These are phyloP conservation scores for Philaenus spumarius DNA, from an alignment of 1,140 invertebrate genomes.

Conservation along the genomic window DNA sequence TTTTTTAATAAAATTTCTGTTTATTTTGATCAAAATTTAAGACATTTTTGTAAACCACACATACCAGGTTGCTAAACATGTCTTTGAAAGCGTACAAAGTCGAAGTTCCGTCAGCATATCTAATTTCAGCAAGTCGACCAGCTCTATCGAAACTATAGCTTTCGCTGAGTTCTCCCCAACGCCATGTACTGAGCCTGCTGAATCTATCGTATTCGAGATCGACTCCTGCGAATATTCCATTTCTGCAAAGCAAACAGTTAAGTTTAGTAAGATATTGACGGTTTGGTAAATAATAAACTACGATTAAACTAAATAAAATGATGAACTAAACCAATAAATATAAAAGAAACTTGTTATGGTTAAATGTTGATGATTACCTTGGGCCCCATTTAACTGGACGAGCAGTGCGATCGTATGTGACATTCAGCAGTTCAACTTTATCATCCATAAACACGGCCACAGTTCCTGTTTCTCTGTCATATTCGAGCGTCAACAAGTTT, in stretches of 20 bases:
- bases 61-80: constrained; percentile 72
- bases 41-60: too few species aligned
- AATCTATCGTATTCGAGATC: constrained; percentile 90
- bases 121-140: constrained; percentile 77
- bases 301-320: not conserved
- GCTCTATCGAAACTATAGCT: constrained; percentile 82
- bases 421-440: constrained; percentile 78
- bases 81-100: constrained; percentile 84
- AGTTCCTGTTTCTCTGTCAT: constrained; percentile 81
- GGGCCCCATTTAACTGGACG: constrained; percentile 85
- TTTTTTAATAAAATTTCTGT: too few species aligned
- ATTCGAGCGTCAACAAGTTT: constrained; percentile 85
- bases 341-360: not conserved
- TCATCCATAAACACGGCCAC: constrained; percentile 88
- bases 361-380: constrained; percentile 46
- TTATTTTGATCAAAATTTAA: too few species aligned
- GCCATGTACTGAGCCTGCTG: constrained; percentile 83
- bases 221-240: constrained; percentile 76
- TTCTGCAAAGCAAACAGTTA: constrained; percentile 34
- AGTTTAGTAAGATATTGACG: not conserved
- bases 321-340: not conserved
- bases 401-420: constrained; percentile 87
- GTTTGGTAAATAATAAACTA: too few species aligned
- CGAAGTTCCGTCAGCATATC: constrained; percentile 78
- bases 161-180: constrained; percentile 84